Evolutionary conservation across 2,797 vertebrate species (phyloP).

Genomic region (Choloepus didactylus): DNA sequence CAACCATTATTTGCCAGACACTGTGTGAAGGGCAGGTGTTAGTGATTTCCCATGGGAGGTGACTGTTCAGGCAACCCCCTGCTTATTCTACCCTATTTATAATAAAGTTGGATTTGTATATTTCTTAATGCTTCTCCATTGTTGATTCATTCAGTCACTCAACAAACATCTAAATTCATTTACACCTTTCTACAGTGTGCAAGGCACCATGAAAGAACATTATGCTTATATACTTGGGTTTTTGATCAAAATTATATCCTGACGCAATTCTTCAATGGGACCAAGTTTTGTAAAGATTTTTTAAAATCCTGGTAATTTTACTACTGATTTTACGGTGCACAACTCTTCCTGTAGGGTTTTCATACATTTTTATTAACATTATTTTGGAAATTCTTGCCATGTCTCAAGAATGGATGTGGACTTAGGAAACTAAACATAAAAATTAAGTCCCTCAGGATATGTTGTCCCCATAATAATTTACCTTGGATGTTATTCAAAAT

Average conservation of each 20-base stretch:
- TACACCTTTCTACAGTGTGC: neutral
- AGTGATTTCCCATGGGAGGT: neutral
- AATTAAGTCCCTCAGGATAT: neutral
- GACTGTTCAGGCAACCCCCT: too few relatives aligned
- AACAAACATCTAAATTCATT: neutral
- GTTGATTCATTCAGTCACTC: neutral
- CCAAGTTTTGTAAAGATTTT: neutral
- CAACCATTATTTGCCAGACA: neutral
- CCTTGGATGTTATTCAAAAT: neutral
- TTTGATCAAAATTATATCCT: neutral
- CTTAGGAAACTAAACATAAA: neutral
- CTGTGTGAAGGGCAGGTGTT: neutral
- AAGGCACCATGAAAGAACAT: neutral
- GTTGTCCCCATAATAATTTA: neutral
- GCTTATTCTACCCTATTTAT: neutral
- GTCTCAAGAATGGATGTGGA: neutral
- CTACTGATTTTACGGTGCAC: neutral
- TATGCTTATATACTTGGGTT: neutral
- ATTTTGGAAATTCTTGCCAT: neutral
- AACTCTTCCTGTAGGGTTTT: neutral
- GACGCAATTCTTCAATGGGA: neutral
- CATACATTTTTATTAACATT: neutral
- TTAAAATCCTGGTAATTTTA: neutral
- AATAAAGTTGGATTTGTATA: neutral
- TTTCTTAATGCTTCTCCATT: neutral